A percentile compares a stretch with the other conserved stretches of the same genome.
phyloP scores from a whole-genome alignment of 2,888 invertebrate genomes.

The Antitype chi region DNA sequence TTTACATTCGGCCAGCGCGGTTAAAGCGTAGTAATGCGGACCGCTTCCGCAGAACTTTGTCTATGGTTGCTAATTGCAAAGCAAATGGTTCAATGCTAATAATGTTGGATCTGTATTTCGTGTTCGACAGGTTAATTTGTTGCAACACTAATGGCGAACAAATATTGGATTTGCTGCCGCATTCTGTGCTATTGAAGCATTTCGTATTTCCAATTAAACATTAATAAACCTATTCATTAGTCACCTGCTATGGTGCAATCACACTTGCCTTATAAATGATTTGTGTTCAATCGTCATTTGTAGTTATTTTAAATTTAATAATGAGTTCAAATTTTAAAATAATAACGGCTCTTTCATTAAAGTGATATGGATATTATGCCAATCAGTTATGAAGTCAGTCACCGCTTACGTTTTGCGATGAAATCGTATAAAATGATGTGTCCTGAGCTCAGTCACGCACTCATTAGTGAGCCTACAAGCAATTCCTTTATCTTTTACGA shows the following conservation, averaged over 20 bases:
- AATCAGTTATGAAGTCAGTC: constrained; percentile 2
- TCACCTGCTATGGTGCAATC: constrained; percentile 43
- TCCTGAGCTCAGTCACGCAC: neutral
- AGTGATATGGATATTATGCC: neutral
- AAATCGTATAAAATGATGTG: constrained; percentile 13
- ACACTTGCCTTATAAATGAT: constrained; percentile 24
- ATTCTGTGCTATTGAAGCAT: constrained; percentile 59
- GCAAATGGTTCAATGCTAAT: constrained; percentile 53
- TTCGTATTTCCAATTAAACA: constrained; percentile 60
- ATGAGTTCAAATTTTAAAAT: neutral
- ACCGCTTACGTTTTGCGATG: constrained; percentile 11
- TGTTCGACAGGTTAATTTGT: constrained; percentile 61
- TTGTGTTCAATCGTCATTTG: constrained; percentile 16
- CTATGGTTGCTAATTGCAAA: constrained; percentile 42
- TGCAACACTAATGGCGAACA: constrained; percentile 63
- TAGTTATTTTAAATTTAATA: neutral
- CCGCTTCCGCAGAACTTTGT: constrained; percentile 32
- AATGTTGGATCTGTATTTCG: constrained; percentile 43
- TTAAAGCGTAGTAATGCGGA: constrained; percentile 12
- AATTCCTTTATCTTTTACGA: constrained; percentile 28
- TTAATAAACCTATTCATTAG: constrained; percentile 58
- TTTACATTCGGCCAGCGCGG: constrained; percentile 31
- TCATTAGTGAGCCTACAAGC: constrained; percentile 34
- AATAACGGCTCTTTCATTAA: neutral
- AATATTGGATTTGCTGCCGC: constrained; percentile 64